phyloP scores from a whole-genome alignment of 2,113 vertebrate species.

The Sinocyclocheilus anshuiensis region DNA sequence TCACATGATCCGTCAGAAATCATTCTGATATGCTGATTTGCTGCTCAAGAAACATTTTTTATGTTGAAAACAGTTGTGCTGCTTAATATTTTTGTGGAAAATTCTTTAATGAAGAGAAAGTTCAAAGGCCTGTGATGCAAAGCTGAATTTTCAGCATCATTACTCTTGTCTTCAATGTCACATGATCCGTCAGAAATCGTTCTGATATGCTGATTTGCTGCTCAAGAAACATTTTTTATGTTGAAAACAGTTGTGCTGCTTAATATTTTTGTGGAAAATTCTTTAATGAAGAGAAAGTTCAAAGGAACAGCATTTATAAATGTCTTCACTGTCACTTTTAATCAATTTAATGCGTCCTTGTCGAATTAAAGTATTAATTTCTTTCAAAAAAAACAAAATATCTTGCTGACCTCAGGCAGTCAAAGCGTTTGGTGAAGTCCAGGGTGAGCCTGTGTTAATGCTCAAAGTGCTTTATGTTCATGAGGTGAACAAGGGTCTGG shows the following conservation, averaged over 20 bases:
- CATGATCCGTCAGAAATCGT: too few relatives aligned
- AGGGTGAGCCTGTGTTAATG: conserved; percentile 33
- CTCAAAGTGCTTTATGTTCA: not conserved
- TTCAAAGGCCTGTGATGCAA: not conserved
- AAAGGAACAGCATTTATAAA: too few relatives aligned
- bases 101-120: not conserved
- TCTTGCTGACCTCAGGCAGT: not conserved
- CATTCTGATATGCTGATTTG: not conserved
- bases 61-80: too few relatives aligned
- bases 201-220: not conserved
- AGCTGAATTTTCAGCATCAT: not conserved
- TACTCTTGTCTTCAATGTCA: not conserved
- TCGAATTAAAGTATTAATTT: not conserved
- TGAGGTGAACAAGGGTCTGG: conserved; percentile 30
- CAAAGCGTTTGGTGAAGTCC: conserved; percentile 20
- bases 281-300: not conserved
- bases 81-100: too few relatives aligned
- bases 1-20: too few relatives aligned
- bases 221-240: not conserved
- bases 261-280: too few relatives aligned
- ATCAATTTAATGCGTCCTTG: not conserved
- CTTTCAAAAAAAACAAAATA: not conserved
- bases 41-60: not conserved
- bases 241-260: too few relatives aligned
- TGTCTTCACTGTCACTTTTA: not conserved